phyloP scores from a whole-genome alignment of 2,797 vertebrate genomes.

The Pagetopsis macropterus region DNA sequence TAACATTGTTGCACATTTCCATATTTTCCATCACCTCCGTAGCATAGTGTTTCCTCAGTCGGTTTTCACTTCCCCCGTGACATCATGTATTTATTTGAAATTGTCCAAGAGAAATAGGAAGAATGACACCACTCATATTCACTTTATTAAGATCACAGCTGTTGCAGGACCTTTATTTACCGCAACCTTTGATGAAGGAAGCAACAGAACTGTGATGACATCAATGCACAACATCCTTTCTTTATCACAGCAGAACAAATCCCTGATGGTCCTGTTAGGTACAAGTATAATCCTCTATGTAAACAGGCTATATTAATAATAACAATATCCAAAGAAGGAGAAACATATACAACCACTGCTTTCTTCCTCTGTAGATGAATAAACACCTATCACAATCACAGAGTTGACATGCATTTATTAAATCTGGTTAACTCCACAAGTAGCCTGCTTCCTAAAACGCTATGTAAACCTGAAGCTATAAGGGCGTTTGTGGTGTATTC shows the following conservation, averaged over 20 bases:
- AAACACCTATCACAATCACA: background rate
- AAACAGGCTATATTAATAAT: background rate
- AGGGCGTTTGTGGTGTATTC: background rate
- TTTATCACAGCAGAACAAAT: background rate
- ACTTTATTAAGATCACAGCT: background rate
- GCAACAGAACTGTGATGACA: background rate
- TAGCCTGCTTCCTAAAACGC: background rate
- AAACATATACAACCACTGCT: background rate
- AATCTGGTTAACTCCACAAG: background rate
- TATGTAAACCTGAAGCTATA: background rate
- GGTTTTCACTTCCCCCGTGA: background rate
- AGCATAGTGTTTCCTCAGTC: background rate
- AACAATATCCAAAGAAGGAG: background rate
- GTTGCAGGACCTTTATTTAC: background rate
- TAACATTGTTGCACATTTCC: background rate
- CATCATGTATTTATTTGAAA: background rate
- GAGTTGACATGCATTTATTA: background rate
- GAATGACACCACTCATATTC: background rate
- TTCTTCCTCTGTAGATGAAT: background rate
- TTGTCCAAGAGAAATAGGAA: background rate
- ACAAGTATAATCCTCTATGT: background rate
- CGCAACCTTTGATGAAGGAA: background rate
- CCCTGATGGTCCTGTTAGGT: background rate
- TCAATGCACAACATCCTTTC: background rate
- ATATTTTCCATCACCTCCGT: background rate